Evolutionary conservation across 2,888 invertebrate species (phyloP), one percentile per base, ranked within the genome.

Genomic region (Apamea monoglypha): DNA sequence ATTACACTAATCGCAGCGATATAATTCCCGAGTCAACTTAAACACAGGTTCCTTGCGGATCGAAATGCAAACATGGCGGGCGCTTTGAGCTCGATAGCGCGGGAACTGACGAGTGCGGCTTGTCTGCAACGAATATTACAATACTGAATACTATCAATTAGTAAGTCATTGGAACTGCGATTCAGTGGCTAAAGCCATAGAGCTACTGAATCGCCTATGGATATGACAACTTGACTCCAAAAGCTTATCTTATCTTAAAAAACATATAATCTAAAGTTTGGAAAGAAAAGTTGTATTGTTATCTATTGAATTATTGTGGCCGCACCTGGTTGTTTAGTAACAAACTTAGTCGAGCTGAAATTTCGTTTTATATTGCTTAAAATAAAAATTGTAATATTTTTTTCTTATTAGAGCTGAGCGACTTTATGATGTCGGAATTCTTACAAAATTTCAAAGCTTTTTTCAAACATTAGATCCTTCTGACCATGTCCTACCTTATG

Each of bases 61-160:
- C 96, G 97, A 96, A 97, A 97, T 95, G 96, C 97, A 97, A 97
- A 97, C 97, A 97, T 96, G 96, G 96, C 96, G 96, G 96, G 92
- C 93, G 95, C 96, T 97, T 97, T 97, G 96, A 95, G 93, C 85
- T 87, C 90, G 91, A 93, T 92, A 93, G 94, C 95, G 94, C 94
- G 95, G 94, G 94, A 95, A 95, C 92, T 85, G 89, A 88, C 90
- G 89, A 89, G 92, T 93, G 92, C 94, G 88, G 91, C 73, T 85
- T 90, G 71, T 66, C 87, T 81, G 82, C 85, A 61, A 69, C 80
- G 83, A 89, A 89, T 85, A 63, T 68, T 66, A 18, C 21, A 44
- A 56, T 61, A 68, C 47, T 68, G 1, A 47, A 44, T 40, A n/a
- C 14, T 68, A 83, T 74, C 73, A 78, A 83, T 63, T 61, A 82